Base-by-base conservation (phyloP, 2,888 invertebrate genomes). In the Leptarthrus brevirostris region DNA sequence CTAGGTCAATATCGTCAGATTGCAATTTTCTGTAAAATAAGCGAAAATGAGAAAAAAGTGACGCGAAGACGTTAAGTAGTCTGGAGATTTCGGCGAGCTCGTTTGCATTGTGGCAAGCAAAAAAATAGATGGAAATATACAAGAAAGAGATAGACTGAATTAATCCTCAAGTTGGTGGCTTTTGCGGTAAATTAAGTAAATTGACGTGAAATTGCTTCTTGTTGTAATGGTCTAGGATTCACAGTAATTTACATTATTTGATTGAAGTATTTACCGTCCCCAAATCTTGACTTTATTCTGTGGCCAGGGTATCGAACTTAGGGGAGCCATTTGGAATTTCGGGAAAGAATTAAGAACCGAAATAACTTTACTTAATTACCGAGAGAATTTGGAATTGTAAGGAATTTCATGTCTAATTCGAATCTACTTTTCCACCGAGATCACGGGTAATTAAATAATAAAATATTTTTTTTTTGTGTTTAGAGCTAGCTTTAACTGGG, bases 1-100 rank as follows among this genome's bases (percentile, higher is more conserved):
- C 58, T 58, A 58, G 58, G 58, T 58, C 58, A 58, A 58, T 58
- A 58, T 34, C 58, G 58, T 16, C 36, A 58, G 58, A 58, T 58
- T 58, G 20, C 20, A 58, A 58, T 58, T 36, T 58, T 40, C 58
- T 8, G 56, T 56, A 18, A 30, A 56, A 56, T 12, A 56, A 56
- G 56, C 16, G 18, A 10, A 8, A 40, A n/a, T n/a, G n/a, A n/a
- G n/a, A 36, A 30, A 34, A 12, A 16, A 26, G 14, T 16, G 26
- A 12, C 24, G 10, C n/a, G 54, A 10, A 2, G 12, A 6, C 18
- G 20, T 6, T 49, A 6, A 49, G 49, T 4, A 49, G 12, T 20
- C 20, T 20, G 49, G 49, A 40, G 6, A 12, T 40, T 30, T 8
- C 8, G 12, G 40, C n/a, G 40, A 40, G n/a, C n/a, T 12, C 30